Evolutionary conservation across 2,113 vertebrate genomes (phyloP).

Genomic region (Pygoscelis antarcticus): DNA sequence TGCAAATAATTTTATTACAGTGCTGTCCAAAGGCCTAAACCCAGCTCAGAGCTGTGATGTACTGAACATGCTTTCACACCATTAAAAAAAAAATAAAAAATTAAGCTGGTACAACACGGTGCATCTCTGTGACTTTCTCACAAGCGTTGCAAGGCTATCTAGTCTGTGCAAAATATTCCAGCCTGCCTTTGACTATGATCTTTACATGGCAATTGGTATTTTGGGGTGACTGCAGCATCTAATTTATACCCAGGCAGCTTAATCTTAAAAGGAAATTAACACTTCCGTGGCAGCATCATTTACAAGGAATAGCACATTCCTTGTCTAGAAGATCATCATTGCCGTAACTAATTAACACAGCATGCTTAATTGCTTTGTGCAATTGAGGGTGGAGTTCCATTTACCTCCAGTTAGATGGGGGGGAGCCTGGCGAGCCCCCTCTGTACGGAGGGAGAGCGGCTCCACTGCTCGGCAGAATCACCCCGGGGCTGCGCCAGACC

Average conservation of each 20-base stretch:
- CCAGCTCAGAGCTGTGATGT: not conserved
- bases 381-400: not conserved
- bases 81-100: not conserved
- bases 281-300: not conserved
- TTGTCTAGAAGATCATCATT: not conserved
- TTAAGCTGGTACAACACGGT: not conserved
- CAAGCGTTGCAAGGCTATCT: not conserved
- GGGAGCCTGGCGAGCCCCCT: not conserved
- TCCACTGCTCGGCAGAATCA: not conserved
- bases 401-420: not conserved
- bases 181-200: not conserved
- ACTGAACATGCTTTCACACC: not conserved
- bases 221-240: not conserved
- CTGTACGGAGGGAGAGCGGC: not conserved
- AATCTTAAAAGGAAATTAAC: not conserved
- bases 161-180: not conserved
- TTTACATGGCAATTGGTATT: not conserved
- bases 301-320: not conserved
- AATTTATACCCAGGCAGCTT: not conserved
- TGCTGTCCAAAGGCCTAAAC: not conserved
- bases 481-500: not conserved
- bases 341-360: constrained; percentile 32
- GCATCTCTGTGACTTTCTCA: not conserved
- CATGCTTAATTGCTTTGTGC: constrained; percentile 15
- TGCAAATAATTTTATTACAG: not conserved